phyloP scores from a whole-genome alignment of 2,797 vertebrate species.

The Anolis apletophallus region DNA sequence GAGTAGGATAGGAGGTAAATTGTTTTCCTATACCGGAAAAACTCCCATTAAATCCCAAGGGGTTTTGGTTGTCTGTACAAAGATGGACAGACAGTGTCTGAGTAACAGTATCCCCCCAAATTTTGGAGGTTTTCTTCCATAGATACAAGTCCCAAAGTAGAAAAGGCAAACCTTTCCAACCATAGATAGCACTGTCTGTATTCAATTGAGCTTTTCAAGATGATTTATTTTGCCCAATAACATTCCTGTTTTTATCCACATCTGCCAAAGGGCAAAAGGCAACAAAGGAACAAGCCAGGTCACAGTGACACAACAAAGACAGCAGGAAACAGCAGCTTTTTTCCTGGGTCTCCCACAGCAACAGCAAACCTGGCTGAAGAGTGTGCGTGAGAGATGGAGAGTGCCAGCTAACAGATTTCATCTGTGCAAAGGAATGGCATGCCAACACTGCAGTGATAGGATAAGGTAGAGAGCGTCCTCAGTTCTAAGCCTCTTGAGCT shows the following conservation, averaged over 20 bases:
- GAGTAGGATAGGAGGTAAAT: too few species aligned
- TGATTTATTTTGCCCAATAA: neutral
- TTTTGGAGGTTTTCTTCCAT: neutral
- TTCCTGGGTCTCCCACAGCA: neutral
- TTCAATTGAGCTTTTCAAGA: neutral
- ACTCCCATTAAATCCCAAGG: too few species aligned
- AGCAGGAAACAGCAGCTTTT: neutral
- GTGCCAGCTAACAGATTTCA: neutral
- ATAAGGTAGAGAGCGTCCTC: neutral
- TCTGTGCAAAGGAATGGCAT: too few species aligned
- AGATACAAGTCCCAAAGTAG: neutral
- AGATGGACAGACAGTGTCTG: neutral
- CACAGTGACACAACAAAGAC: neutral
- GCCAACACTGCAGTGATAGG: neutral
- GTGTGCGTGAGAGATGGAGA: too few species aligned
- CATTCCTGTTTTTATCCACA: neutral
- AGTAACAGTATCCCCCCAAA: neutral
- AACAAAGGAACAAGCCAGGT: neutral
- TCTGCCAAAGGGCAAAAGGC: neutral
- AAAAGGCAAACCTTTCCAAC: neutral
- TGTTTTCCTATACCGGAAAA: too few species aligned
- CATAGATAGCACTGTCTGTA: neutral
- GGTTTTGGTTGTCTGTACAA: neutral
- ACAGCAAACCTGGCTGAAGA: neutral
- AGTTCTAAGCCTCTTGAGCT: neutral